Evolutionary conservation across 2,113 vertebrate genomes (phyloP), one percentile per base, ranked within the genome.

Genomic region (Hydrolagus affinis): DNA sequence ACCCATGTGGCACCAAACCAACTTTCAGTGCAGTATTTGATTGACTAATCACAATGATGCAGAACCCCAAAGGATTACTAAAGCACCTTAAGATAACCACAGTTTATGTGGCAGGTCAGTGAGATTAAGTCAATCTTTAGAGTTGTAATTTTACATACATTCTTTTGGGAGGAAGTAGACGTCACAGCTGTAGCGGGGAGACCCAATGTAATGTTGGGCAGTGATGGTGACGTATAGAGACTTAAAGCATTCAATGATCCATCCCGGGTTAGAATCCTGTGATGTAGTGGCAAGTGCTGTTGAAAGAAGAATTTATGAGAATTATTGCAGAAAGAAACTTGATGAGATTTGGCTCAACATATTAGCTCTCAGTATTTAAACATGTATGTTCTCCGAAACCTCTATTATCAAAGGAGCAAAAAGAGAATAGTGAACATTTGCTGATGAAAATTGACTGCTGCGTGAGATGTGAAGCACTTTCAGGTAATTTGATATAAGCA

Each of bases 161-260:
- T 95, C 87, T 98, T 92, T 85, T 95, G 94, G 32, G 97, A 90
- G 80, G 96, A 91, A 71, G 94, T 91, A 86, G 62, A 66, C 30
- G 78, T 66, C 23, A 12, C 78, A 83, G 28, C 62, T 66, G 78
- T 28, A 68, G 95, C 93, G 4, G 96, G 94, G 88, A 99, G 95
- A 87, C 96, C 96, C 91, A 99, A 90, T 77, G 96, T 97, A 89
- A 99, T 99, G 88, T 99, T 98, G 89, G 98, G 98, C 89, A 99
- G 92, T 87, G 98, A 99, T 57, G 97, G 96, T 87, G 98, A 98
- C 0, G 97, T 97, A 91, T 98, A 98, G 86, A 99, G 93, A 90
- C 95, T 98, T 90, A 99, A 89, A 89, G 98, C 93, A 86, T 96
- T 97, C 92, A 98, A 88, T 19, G 96, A 95, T 89, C 96, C 96